Conservation (phyloP, 2,113 vertebrate genomes). For the Sciurus niger region DNA sequence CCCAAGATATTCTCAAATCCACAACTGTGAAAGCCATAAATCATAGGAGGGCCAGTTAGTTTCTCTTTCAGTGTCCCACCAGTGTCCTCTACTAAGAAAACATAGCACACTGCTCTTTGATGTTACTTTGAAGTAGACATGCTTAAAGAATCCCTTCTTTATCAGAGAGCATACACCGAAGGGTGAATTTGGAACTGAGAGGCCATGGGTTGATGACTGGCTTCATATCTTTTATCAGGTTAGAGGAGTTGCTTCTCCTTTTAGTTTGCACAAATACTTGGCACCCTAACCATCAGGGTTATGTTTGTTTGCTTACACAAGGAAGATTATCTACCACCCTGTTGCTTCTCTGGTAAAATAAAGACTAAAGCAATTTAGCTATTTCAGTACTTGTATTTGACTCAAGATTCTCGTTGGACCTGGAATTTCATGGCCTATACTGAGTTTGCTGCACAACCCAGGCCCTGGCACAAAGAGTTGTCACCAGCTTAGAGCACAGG, state of each 20-base stretch:
- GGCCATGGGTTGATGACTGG: not conserved
- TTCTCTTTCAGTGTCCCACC: not conserved
- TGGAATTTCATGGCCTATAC: not conserved
- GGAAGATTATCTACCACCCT: not conserved
- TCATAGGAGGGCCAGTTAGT: not conserved
- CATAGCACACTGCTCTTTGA: not conserved
- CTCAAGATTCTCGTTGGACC: not conserved
- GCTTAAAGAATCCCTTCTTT: not conserved
- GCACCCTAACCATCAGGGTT: not conserved
- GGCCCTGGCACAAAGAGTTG: not conserved
- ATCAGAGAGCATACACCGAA: not conserved
- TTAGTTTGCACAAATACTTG: not conserved
- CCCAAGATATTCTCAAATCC: not conserved
- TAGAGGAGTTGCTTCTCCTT: not conserved
- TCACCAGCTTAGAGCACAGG: not conserved
- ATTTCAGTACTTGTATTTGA: not conserved
- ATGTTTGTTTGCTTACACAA: not conserved
- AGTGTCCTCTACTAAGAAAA: not conserved
- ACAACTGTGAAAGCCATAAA: not conserved
- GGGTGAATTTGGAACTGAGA: not conserved
- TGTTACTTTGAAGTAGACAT: not conserved
- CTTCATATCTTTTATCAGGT: not conserved
- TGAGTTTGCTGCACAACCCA: not conserved
- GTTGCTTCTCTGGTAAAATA: not conserved
- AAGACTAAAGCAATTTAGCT: not conserved